Conservation (phyloP, 2,888 invertebrate genomes). For the Thymelicus sylvestris region DNA sequence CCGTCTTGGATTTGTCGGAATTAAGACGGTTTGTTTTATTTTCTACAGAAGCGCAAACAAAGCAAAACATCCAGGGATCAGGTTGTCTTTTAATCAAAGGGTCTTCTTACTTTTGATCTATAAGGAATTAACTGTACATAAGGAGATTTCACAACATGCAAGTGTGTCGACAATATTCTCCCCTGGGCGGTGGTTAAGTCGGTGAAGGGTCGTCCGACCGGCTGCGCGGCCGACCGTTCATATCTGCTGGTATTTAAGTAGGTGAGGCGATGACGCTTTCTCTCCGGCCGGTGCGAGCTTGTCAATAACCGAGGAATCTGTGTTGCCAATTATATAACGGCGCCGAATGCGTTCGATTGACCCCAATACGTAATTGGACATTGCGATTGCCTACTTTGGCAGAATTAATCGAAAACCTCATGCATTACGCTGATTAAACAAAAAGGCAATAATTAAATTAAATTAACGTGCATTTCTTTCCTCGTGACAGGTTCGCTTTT, state of each 20-base stretch:
- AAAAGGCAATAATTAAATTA: neutral
- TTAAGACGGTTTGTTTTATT: too few species aligned
- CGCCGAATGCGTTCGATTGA: neutral
- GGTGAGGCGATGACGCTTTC: conserved; percentile 7
- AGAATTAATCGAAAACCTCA: too few species aligned
- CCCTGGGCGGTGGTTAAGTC: neutral
- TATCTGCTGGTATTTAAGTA: neutral
- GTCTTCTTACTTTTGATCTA: too few species aligned
- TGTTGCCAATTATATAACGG: conserved; percentile 1
- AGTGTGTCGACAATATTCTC: neutral
- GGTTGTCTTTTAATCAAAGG: too few species aligned
- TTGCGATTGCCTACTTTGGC: neutral
- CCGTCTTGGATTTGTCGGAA: too few species aligned
- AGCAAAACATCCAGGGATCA: too few species aligned
- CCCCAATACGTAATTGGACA: conserved; percentile 1
- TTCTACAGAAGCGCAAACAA: too few species aligned
- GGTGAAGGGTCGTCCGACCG: conserved; percentile 6
- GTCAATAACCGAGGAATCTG: neutral
- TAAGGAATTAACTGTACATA: too few species aligned
- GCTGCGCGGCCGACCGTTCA: neutral
- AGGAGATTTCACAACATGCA: neutral
- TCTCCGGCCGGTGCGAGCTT: neutral
- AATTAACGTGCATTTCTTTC: neutral
- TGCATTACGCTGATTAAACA: too few species aligned
- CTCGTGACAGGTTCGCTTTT: neutral